Conservation (phyloP, 2,113 vertebrate species). For the Sminthopsis crassicaudata region DNA sequence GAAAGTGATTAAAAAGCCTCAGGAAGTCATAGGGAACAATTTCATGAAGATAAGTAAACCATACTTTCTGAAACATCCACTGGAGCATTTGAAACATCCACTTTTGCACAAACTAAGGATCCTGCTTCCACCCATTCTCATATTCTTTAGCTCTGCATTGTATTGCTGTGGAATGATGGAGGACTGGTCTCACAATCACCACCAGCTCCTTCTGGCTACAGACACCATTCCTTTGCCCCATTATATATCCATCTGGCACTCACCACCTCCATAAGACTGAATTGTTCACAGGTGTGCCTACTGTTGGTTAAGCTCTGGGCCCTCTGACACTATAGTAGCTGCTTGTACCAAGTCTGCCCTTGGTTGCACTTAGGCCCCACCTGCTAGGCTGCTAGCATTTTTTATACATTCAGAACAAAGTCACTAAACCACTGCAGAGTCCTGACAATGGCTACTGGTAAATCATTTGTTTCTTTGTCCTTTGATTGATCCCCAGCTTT, state of each 20-base stretch:
- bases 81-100: not conserved
- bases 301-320: not conserved
- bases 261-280: not conserved
- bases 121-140: not conserved
- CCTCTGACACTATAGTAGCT: not conserved
- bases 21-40: not conserved
- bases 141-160: not conserved
- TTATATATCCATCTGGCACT: too few relatives aligned
- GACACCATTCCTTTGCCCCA: too few relatives aligned
- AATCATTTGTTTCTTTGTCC: not conserved
- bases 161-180: not conserved
- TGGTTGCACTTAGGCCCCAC: not conserved
- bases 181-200: not conserved
- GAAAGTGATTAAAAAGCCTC: not conserved
- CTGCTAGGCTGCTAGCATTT: not conserved
- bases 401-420: not conserved
- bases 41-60: not conserved
- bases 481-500: not conserved
- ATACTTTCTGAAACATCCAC: not conserved
- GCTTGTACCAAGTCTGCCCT: not conserved
- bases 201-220: not conserved
- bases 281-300: not conserved
- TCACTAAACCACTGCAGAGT: not conserved
- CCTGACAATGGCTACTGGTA: not conserved
- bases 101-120: not conserved